Percentiles rank a stretch among this genome's conserved stretches.
These are phyloP conservation scores for Nephrotoma appendiculata DNA, from an alignment of 2,888 invertebrate genomes.

Conservation along the genomic window DNA sequence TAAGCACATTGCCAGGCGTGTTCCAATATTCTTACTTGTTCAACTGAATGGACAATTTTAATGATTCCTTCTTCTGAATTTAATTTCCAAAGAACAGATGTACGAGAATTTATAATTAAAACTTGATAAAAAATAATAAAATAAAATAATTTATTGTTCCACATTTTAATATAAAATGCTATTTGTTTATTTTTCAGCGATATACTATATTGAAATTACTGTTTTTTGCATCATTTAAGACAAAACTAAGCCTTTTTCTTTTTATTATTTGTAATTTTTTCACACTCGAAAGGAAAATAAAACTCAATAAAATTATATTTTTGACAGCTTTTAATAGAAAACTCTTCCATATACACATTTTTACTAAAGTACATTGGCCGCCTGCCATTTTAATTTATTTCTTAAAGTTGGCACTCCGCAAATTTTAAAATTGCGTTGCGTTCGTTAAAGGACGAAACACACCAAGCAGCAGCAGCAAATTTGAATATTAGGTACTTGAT, in stretches of 20 bases:
- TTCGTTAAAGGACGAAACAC: no score
- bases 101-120: constrained; percentile 54
- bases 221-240: background rate
- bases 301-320: background rate
- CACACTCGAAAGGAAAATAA: background rate
- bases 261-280: background rate
- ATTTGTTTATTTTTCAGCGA: background rate
- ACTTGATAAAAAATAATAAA: constrained; percentile 24
- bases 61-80: constrained; percentile 63
- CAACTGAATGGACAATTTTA: constrained; percentile 32
- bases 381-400: background rate
- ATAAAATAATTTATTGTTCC: constrained; percentile 8
- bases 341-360: background rate
- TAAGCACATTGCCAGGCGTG: background rate
- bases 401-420: background rate
- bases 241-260: background rate
- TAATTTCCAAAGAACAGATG: constrained; percentile 71
- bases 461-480: no score
- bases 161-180: constrained; percentile 4
- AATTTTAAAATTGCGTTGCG: background rate
- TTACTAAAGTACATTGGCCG: background rate
- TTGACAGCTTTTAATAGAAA: background rate
- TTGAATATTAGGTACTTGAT: no score
- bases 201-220: background rate
- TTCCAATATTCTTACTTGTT: background rate